Evolutionary conservation across 2,797 vertebrate species (phyloP), one percentile per base, ranked within the genome.

Genomic region (Pelochelys cantorii): DNA sequence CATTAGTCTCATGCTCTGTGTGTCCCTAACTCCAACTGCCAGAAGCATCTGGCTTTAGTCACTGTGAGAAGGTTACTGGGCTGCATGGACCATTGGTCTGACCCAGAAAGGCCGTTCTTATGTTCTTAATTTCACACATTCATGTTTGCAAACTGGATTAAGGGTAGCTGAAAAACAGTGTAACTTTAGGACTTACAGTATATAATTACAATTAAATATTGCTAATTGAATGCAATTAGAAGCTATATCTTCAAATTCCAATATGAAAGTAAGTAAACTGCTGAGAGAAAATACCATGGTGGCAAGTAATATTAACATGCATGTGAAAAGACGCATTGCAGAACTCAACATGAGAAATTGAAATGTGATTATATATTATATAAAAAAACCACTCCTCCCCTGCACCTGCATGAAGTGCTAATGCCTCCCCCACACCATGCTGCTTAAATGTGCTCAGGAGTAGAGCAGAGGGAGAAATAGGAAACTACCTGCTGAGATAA

Each of bases 401-500:
- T 95, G 87, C 94, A 94, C 90, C 90, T 93, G 88, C 94, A 94
- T 81, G 55, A 83, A 84, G 81, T 85, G 84, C 87, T 95, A 89
- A 85, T 89, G 93, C 89, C 79, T 94, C 59, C 79, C 80, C 86
- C 91, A 52, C 25, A 86, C 84, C 54, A 85, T 11, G 65, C 85
- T 82, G 82, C 95, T 95, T 80, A 82, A 94, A 90, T 52, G 12
- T 1, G 5, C 52, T 53, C 83, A 75, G 68, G 84, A 10, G 42
- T 85, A 93, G 54, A 89, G 52, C 78, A 94, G 75, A 85, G 81
- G 59, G n/a, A 91, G 93, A 60, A 88, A 87, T 23, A 90, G 42
- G 78, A 81, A 93, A 88, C 37, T 93, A 81, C 52, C 59, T 37
- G 14, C 54, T 88, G 18, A 4, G 22, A 48, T 55, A 89, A 84